Evolutionary conservation across 2,113 vertebrate species (phyloP).

Genomic region (Mesocricetus auratus): DNA sequence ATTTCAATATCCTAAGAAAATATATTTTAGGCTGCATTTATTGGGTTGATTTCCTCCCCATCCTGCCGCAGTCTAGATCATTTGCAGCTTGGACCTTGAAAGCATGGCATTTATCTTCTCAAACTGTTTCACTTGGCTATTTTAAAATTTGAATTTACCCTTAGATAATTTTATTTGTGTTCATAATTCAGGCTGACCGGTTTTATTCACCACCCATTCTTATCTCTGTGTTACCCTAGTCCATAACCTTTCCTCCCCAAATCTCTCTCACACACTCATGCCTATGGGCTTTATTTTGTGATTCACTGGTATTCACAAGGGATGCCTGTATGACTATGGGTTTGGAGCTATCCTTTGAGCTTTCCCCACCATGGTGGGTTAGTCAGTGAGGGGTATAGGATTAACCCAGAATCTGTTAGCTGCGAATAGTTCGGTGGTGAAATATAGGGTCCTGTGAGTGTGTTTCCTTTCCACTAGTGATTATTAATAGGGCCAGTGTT

Average conservation of each 20-base stretch:
- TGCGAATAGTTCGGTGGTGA: background rate
- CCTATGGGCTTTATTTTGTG: background rate
- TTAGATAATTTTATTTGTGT: background rate
- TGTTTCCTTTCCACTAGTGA: background rate
- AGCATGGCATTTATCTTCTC: too few relatives aligned
- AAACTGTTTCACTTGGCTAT: background rate
- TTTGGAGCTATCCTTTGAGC: background rate
- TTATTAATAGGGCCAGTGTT: background rate
- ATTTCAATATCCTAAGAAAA: background rate
- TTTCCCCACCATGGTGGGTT: background rate
- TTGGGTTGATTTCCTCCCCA: background rate
- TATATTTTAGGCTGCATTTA: background rate
- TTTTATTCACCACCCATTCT: too few relatives aligned
- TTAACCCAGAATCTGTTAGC: background rate
- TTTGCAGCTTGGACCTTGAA: background rate
- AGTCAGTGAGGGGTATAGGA: too few relatives aligned
- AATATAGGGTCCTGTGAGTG: background rate
- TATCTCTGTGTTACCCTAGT: too few relatives aligned
- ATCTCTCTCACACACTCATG: background rate
- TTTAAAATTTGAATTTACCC: background rate
- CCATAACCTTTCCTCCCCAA: background rate
- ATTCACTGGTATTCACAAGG: background rate
- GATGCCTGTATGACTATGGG: background rate
- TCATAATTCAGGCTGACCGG: background rate
- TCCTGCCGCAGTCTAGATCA: too few relatives aligned